Base-by-base conservation (phyloP, 2,888 invertebrate genomes). In the Acholoe squamosa region DNA sequence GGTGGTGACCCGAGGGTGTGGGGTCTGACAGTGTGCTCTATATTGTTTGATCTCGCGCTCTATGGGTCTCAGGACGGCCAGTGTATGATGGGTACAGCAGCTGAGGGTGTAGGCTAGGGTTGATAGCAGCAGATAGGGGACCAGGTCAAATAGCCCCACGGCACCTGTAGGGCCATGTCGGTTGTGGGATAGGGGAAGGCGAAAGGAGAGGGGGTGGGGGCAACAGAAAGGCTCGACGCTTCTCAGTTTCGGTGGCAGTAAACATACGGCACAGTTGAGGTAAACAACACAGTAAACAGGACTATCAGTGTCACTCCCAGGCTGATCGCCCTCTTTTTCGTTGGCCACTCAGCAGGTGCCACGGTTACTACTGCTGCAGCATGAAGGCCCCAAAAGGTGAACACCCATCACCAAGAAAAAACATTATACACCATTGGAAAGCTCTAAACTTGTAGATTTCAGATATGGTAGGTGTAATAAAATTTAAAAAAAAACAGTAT, bases 281-380 rank as follows among this genome's bases (percentile, higher is more conserved):
- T 86, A 86, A 86, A 86, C 86, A 86, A 86, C 86, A 31, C 80
- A 31, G 86, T 86, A 86, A 86, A 86, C 86, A 86, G 22, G 12
- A n/a, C 86, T 86, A 52, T 52, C 54, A 28, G 54, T 31, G 80
- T 43, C 80, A 16, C 28, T 25, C n/a, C 10, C 33, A 5, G 86
- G 56, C 54, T 22, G 16, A 84, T n/a, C 0, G 25, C 7, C 86
- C 86, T 28, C 52, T n/a, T 86, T 86, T 54, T 86, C 10, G n/a
- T 7, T 22, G 31, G 0, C 86, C 86, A 86, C 86, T 86, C 86
- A 86, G 86, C 86, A 86, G 52, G 86, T 56, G 56, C 51, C 52
- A 34, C 80, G 0, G 43, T 43, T 16, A 25, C n/a, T n/a, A n/a
- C n/a, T n/a, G n/a, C n/a, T n/a, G n/a, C n/a, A n/a, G n/a, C n/a